These are phyloP conservation scores for Turritopsis rubra DNA, from an alignment of 30 jellyfish, hydroid and myxozoan species.

Conservation along the genomic window DNA sequence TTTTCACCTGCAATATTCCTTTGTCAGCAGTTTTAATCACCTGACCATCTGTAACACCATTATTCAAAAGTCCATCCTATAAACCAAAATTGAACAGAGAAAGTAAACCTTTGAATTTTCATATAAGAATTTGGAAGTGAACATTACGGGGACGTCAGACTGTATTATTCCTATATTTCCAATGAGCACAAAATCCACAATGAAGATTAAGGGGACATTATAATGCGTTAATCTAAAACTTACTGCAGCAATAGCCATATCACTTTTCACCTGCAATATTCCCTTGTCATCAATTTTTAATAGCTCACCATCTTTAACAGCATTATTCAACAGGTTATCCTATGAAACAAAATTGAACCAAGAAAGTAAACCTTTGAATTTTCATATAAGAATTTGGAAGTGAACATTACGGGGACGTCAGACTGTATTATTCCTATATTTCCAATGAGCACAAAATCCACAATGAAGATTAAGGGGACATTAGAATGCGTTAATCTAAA, in stretches of 20 bases:
- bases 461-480: too few species aligned
- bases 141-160: neutral
- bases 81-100: neutral
- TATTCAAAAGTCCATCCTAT: neutral
- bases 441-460: too few species aligned
- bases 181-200: neutral
- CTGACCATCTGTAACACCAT: neutral
- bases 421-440: too few species aligned
- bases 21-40: neutral
- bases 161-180: neutral
- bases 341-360: neutral
- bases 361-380: too few species aligned
- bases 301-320: neutral
- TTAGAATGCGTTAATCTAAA: too few species aligned
- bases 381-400: too few species aligned
- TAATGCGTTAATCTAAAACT: neutral
- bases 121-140: neutral
- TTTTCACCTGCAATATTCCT: neutral
- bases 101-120: neutral
- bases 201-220: neutral
- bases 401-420: too few species aligned
- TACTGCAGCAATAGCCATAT: neutral
- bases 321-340: too few species aligned
- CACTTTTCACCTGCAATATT: neutral
- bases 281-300: neutral